Base-by-base conservation (phyloP, 2,888 invertebrate genomes). In the Cerceris rybyensis region DNA sequence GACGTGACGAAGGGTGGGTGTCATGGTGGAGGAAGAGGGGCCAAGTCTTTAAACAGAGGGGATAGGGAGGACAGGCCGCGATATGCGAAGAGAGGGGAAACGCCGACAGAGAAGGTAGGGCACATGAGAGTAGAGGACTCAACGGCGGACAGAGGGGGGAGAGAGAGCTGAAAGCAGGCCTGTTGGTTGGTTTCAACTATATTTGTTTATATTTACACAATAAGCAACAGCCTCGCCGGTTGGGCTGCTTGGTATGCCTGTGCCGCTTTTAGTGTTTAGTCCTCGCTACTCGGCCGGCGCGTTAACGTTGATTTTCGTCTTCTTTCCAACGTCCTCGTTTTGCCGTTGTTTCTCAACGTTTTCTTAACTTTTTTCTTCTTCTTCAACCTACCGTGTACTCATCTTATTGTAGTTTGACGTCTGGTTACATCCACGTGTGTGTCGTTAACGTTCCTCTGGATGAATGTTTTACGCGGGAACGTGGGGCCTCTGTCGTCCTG, bases 121-220 rank as follows among this genome's bases (percentile, higher is more conserved):
- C 74, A 66, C 63, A 69, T 64, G 63, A 78, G 73, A 78, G 60
- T 58, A 39, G 81, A 70, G 72, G 66, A 75, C 70, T 59, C 52
- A 59, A 43, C 52, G 66, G 43, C 55, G 75, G 58, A 71, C 71
- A 60, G 16, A 78, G 73, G 63, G 70, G 75, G 55, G 41, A 43
- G 61, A 16, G 67, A 75, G 75, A 83, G 84, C 90, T 91, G 90
- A 91, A 92, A 91, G 91, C 91, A 91, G 92, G 92, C 92, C 92
- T 92, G 92, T 92, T 92, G 92, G 92, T 92, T 90, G 92, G 92
- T 91, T 90, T 92, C 91, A 91, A 90, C 92, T 91, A 92, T 92
- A 92, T 92, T 92, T 92, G 92, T 92, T 92, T 92, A 92, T 92
- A 92, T 92, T 92, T 92, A 92, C 92, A 92, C 92, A 92, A 92